Base-by-base conservation (phyloP, 2,797 vertebrate genomes). In the Kryptopterus vitreolus region DNA sequence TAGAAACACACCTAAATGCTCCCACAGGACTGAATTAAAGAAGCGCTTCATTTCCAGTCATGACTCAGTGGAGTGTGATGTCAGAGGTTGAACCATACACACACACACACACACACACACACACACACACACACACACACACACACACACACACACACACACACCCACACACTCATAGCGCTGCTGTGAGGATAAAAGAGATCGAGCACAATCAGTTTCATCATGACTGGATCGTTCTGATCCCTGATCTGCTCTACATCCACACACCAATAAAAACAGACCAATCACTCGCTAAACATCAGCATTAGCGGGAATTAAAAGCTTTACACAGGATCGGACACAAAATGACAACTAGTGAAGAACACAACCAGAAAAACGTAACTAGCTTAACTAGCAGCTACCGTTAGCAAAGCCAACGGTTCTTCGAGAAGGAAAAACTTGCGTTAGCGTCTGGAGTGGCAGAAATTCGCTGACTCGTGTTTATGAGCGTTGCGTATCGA, bases 401-500 rank as follows among this genome's bases (percentile, higher is more conserved):
- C 4, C 24, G 24, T 58, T 58, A 58, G 4, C 24, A 24, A 18
- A 61, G 4, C 12, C 8, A 61, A 61, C 0, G 10, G 24, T 58
- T 58, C 24, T 26, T 26, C 1, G 26, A 26, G 22, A 58, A 8
- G 15, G 26, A 29, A 29, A n/a, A 52, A 52, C 16, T 52, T 43
- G 38, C 38, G 38, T 10, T 43, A 43, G 38, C 31, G 50, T 72
- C 29, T 72, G 31, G 50, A 10, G 35, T 29, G n/a, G n/a, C 70
- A 55, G 31, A 22, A 55, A 12, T n/a, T 33, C 7, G 46, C 26
- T 55, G 58, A 75, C 53, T 31, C 46, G 26, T 38, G n/a, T 18
- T 26, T 55, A 24, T 31, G 72, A 59, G 70, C 71, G 63, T 63
- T n/a, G 61, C 59, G n/a, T 78, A 84, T 80, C 35, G 80, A 72